Percentiles rank a stretch among this genome's conserved stretches.
phyloP scores from a whole-genome alignment of 2,888 invertebrate species.

The Megaustenia siamemsis region DNA sequence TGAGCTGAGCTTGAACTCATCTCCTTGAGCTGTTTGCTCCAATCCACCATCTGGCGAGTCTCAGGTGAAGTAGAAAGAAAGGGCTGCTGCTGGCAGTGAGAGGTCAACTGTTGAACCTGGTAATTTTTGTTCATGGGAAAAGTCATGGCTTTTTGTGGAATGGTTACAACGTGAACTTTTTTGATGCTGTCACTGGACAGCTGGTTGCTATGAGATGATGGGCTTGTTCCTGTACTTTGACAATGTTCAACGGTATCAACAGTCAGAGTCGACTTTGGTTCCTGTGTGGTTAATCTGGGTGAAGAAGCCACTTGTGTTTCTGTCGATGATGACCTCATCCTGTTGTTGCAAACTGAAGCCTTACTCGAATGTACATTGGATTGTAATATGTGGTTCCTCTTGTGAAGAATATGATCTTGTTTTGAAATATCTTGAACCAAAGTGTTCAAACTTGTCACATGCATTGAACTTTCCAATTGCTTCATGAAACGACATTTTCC shows the following conservation, averaged over 20 bases:
- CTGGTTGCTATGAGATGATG: neutral
- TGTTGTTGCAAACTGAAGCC: neutral
- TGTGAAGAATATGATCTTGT: too few species aligned
- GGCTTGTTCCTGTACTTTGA: neutral
- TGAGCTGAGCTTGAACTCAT: neutral
- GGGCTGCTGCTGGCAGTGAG: too few species aligned
- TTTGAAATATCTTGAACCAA: neutral
- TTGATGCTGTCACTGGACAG: neutral
- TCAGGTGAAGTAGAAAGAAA: too few species aligned
- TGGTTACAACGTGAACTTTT: neutral
- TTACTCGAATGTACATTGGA: slow-evolving; percentile 7
- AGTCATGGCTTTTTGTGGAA: neutral
- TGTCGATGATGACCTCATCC: slow-evolving; percentile 28
- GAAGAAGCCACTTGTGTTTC: neutral
- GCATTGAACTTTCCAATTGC: slow-evolving; percentile 18
- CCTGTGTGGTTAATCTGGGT: neutral
- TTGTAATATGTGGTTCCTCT: slow-evolving; percentile 22
- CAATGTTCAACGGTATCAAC: neutral
- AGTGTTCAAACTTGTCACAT: slow-evolving; percentile 21
- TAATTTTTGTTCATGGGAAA: neutral
- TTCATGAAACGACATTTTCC: slow-evolving; percentile 45
- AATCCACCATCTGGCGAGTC: too few species aligned
- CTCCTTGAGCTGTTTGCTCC: neutral
- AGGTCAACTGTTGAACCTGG: neutral
- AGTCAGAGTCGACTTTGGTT: neutral